Conservation (phyloP, 1,140 invertebrate species). For the Eumeta japonica region DNA sequence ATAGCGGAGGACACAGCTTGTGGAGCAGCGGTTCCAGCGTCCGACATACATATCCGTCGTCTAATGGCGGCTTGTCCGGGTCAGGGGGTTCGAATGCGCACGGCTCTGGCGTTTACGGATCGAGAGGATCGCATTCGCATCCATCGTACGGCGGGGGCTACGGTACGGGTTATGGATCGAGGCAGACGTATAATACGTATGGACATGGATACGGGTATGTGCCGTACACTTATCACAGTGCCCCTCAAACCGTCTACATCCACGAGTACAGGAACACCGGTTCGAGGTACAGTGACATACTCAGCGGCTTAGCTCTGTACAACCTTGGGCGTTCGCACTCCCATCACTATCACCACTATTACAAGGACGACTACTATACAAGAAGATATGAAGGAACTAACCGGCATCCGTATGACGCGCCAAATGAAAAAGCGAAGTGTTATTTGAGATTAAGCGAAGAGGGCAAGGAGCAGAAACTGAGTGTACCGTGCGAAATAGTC, state of each 20-base stretch:
- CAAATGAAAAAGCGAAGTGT: slow-evolving; percentile 29
- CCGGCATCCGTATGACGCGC: slow-evolving; percentile 10
- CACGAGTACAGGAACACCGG: slow-evolving; percentile 39
- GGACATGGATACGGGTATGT: no score
- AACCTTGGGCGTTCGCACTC: slow-evolving; percentile 39
- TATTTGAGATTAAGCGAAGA: slow-evolving; percentile 35
- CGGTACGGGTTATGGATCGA: no score
- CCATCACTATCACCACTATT: slow-evolving; percentile 36
- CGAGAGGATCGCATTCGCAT: slow-evolving; percentile 4
- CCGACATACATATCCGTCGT: slow-evolving; percentile 13
- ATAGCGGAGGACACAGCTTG: slow-evolving; percentile 1
- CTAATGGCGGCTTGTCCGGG: slow-evolving; percentile 5
- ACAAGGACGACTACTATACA: slow-evolving; percentile 42
- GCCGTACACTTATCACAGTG: slow-evolving; percentile 28
- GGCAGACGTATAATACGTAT: no score
- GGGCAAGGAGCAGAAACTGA: slow-evolving; percentile 23
- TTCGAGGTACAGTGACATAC: slow-evolving; percentile 34
- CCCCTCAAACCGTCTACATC: slow-evolving; percentile 40
- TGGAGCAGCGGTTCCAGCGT: slow-evolving; percentile 11
- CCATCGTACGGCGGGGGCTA: no score
- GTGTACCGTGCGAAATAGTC: slow-evolving; percentile 47
- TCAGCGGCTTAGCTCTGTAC: slow-evolving; percentile 43
- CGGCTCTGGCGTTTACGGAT: slow-evolving; percentile 13
- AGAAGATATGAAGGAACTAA: slow-evolving; percentile 22
- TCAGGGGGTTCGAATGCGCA: neutral